Conservation (phyloP, 2,113 vertebrate genomes). For the Protobothrops mucrosquamatus region DNA sequence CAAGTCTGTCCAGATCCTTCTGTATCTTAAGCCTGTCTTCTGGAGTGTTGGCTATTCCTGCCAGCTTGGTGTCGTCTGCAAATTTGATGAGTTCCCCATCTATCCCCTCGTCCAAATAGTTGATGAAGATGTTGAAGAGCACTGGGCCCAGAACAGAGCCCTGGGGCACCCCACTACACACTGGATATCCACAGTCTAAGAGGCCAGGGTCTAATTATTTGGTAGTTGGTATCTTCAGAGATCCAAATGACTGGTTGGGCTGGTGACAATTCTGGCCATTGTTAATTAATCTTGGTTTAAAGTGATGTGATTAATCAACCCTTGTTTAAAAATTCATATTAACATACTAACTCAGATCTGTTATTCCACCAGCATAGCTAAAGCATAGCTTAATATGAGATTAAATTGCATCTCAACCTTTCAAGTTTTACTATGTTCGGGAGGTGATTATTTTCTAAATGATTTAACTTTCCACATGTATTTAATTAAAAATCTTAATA, state of each 20-base stretch:
- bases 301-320: background rate
- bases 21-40: too few species aligned
- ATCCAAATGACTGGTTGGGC: background rate
- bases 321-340: background rate
- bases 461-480: background rate
- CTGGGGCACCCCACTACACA: too few species aligned
- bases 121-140: too few species aligned
- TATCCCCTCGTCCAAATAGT: too few species aligned
- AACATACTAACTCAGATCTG: background rate
- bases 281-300: background rate
- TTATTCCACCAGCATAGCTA: background rate
- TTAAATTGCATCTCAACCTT: background rate
- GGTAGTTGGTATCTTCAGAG: background rate
- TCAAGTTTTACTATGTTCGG: background rate
- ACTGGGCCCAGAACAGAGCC: too few species aligned
- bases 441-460: background rate
- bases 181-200: background rate
- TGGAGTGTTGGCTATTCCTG: too few species aligned
- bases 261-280: background rate
- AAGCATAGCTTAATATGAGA: background rate
- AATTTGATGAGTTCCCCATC: too few species aligned
- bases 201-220: background rate
- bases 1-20: too few species aligned
- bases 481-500: background rate
- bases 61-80: too few species aligned